Percentiles rank a stretch among this genome's conserved stretches.
Conservation (phyloP, 2,113 vertebrate species). For the Glaucomys volans region DNA sequence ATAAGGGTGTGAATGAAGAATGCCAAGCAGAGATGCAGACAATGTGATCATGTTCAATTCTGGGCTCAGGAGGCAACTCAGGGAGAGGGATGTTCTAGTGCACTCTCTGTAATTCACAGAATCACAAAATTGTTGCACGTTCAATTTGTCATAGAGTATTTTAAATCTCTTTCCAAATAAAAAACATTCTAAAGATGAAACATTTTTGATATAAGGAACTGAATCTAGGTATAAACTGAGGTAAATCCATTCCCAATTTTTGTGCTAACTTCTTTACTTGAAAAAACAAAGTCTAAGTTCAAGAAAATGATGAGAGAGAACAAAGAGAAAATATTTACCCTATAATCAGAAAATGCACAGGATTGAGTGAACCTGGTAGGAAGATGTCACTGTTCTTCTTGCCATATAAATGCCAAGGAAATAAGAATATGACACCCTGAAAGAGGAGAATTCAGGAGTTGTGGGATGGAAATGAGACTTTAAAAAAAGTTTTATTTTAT, state of each 20-base stretch:
- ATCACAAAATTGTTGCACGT: background rate
- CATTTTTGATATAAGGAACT: constrained; percentile 16
- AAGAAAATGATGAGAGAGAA: constrained; percentile 5
- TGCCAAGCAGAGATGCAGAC: background rate
- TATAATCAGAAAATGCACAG: background rate
- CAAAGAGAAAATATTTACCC: constrained; percentile 27
- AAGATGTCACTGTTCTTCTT: background rate
- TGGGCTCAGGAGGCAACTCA: constrained; percentile 30
- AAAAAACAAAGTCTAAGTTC: constrained; percentile 5
- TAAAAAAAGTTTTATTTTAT: background rate
- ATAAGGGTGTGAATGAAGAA: constrained; percentile 61
- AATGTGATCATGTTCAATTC: background rate
- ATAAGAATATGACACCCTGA: background rate
- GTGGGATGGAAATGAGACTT: background rate
- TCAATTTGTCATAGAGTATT: constrained; percentile 39
- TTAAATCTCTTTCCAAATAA: background rate
- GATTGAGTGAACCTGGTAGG: background rate
- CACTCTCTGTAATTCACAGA: background rate
- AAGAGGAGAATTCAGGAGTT: background rate
- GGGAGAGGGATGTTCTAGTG: background rate
- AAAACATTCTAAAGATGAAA: constrained; percentile 55
- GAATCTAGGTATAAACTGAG: constrained; percentile 10
- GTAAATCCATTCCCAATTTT: background rate
- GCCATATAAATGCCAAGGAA: background rate
- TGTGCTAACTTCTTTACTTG: background rate